phyloP scores from a whole-genome alignment of 2,113 vertebrate species.

The Cavia aperea region DNA sequence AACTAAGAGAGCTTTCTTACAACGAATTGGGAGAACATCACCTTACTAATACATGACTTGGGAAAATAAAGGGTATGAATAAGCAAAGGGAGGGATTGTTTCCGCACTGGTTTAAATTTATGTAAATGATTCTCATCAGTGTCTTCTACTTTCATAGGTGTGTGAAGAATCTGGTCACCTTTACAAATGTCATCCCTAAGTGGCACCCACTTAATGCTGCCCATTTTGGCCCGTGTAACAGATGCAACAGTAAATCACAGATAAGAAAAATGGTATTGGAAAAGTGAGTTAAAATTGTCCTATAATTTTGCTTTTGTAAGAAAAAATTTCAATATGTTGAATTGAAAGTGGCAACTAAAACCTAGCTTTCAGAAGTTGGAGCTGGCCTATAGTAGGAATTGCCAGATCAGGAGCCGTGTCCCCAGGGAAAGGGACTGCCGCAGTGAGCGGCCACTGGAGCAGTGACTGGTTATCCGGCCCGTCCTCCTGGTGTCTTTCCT shows the following conservation, averaged over 20 bases:
- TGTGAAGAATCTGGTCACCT: constrained; percentile 83
- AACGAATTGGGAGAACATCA: background rate
- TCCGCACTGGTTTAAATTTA: constrained; percentile 9
- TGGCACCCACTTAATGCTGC: constrained; percentile 88
- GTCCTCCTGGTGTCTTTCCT: background rate
- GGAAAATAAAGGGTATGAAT: background rate
- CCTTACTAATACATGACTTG: background rate
- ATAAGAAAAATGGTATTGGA: constrained; percentile 84
- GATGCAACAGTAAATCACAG: constrained; percentile 80
- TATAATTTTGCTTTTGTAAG: background rate
- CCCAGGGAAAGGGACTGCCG: background rate
- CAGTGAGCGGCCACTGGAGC: background rate
- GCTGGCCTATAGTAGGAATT: background rate
- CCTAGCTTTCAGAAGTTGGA: background rate
- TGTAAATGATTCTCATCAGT: background rate
- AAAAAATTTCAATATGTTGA: background rate
- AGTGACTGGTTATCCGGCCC: background rate
- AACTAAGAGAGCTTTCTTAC: background rate
- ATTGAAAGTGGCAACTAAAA: background rate
- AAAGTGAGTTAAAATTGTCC: constrained; percentile 77
- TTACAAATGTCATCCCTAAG: constrained; percentile 81
- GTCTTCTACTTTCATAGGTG: constrained; percentile 66
- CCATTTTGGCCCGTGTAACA: constrained; percentile 81
- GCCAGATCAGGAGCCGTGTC: background rate
- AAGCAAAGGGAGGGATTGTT: background rate